Conservation (phyloP, 1,140 invertebrate genomes). For the Lasioglossum albipes region DNA sequence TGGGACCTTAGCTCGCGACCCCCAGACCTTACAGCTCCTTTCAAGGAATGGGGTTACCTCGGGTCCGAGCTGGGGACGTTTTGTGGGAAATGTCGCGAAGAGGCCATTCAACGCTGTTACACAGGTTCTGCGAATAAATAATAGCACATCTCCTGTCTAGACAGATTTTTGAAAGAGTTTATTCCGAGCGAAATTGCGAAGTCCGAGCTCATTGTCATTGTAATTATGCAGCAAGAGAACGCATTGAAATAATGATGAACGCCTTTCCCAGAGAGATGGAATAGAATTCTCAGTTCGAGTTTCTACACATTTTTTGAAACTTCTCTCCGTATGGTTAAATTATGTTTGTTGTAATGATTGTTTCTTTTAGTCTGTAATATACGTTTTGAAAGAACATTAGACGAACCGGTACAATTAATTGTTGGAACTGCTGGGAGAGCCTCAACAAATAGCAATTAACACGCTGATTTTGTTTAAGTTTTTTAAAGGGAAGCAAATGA, state of each 20-base stretch:
- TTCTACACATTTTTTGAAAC: no score
- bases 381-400: no score
- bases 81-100: constrained; percentile 20
- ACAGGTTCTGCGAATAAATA: neutral
- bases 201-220: neutral
- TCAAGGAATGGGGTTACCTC: constrained; percentile 6
- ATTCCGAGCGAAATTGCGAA: neutral
- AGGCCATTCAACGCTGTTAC: neutral
- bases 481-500: neutral
- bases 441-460: no score
- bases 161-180: neutral
- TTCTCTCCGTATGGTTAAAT: no score
- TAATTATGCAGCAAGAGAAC: neutral
- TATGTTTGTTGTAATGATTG: no score
- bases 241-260: neutral
- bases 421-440: no score
- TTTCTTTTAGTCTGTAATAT: no score
- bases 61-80: neutral
- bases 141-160: neutral
- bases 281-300: no score
- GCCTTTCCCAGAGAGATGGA: no score
- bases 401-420: no score
- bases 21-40: neutral
- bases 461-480: no score
- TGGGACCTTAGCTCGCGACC: constrained; percentile 3